Evolutionary conservation across 2,113 vertebrate genomes (phyloP), one percentile per base, ranked within the genome.

Genomic region (Cynocephalus volans): DNA sequence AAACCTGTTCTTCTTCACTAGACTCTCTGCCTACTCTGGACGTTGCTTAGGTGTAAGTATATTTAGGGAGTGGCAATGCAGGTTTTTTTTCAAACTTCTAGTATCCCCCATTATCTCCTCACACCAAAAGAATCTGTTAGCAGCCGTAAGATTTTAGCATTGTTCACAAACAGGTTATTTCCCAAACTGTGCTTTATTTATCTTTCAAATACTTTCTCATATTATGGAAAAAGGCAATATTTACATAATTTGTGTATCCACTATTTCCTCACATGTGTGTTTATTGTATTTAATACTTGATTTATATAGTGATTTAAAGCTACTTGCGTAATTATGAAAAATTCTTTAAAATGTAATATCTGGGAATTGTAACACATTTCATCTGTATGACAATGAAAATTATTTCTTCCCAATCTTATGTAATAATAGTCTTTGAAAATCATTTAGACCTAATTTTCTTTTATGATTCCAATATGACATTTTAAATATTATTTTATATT

Each of bases 1-100:
- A 82, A 60, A 13, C 5, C 3, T 67, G 7, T 5, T 83, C n/a
- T 67, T 60, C 36, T 69, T 13, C 14, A 69, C n/a, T 45, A 65
- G 24, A 28, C 60, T 0, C 6, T 33, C 41, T 14, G 0, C 18
- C 56, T 19, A 10, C 4, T 73, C 2, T 58, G 2, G 8, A n/a
- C 28, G 80, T 80, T 31, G 24, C 9, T 88, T 41, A 48, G 1
- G 48, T 73, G 18, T 90, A n/a, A 76, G 82, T 95, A 85, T 77
- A 1, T 52, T 76, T 60, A 52, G 8, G 7, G 77, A 48, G 3
- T 48, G 17, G 0, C 33, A 13, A 67, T 8, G 11, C 0, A 54
- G 2, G 3, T 72, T 81, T 24, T 24, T n/a, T 60, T 64, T 72
- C 76, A 31, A 70, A 26, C 9, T 54, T 72, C 72, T 77, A 8